Percentiles rank a stretch among this genome's conserved stretches.
Evolutionary conservation across 2,113 vertebrate genomes (phyloP).

Genomic region (Taxidea taxus): DNA sequence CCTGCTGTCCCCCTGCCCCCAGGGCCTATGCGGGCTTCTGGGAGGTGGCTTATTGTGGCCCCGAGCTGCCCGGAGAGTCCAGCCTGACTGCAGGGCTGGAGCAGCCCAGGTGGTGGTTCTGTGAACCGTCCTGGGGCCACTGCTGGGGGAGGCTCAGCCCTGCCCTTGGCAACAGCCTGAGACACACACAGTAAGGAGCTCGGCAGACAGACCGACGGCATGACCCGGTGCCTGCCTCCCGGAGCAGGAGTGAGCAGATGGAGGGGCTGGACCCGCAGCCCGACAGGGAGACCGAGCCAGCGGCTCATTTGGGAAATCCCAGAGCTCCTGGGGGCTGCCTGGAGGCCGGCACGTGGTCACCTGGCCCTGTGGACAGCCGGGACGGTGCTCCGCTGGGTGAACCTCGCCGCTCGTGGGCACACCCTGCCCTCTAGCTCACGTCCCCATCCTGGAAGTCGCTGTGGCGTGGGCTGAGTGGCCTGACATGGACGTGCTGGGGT

Average conservation of each 20-base stretch:
- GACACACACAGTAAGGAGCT: fast-evolving
- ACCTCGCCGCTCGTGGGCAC: fast-evolving
- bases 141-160: no score
- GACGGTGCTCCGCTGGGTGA: fast-evolving
- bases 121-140: fast-evolving
- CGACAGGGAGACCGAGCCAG: background rate
- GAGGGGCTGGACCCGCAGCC: background rate
- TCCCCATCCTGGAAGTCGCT: no score
- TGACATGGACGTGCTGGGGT: no score
- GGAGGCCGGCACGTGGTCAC: background rate
- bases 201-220: background rate
- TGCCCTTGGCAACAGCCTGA: background rate
- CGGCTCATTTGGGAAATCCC: background rate
- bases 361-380: fast-evolving
- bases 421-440: no score
- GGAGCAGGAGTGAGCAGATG: background rate
- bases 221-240: fast-evolving
- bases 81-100: no score
- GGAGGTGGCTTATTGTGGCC: no score
- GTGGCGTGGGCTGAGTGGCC: background rate
- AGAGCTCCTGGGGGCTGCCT: fast-evolving
- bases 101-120: fast-evolving
- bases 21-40: background rate
- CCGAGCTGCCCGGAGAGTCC: no score
- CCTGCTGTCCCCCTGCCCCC: background rate